Base-by-base conservation (phyloP, 1,140 invertebrate genomes). In the Epicauta chinensis region DNA sequence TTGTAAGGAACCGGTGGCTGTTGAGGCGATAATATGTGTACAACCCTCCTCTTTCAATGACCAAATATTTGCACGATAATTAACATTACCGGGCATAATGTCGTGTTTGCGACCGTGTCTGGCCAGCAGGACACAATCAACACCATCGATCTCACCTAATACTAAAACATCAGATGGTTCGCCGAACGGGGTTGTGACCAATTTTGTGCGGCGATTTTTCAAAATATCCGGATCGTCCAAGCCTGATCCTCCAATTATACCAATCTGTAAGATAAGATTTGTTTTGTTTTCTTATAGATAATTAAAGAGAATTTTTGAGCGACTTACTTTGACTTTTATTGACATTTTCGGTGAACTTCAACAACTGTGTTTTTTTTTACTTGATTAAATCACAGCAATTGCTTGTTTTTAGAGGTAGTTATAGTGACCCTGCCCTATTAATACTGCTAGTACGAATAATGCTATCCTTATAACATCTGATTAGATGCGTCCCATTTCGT, bases 21-120 rank as follows among this genome's bases (percentile, higher is more conserved):
- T 92, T 1, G 92, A 87, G 3, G 88, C 93, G 45, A 99, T 74
- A 6, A 99, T 71, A 69, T 97, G 93, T 0, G 92, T 97, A 66
- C 94, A 97, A 0, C 93, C 92, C 43, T 81, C 74, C 47, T 86
- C 64, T 56, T 91, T 87, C 43, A 99, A 71, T 1, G 95, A 93
- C 86, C 91, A 95, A 38, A 99, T 85, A 69, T 99, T 99, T 2
- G 96, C 97, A 53, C 95, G 80, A 71, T 97, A 99, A 72, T 99
- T 99, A 0, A 99, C 79, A 60, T 84, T 80, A 15, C 52, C 54
- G 0, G 94, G 93, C 70, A 77, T 84, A 29, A 90, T 81, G 39
- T 76, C 76, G 70, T 99, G 95, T 41, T 85, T 83, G 32, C 84
- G 73, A 2, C 93, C 94, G 77, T 99, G 97, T 60, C 95, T 86